Percentiles rank a stretch among this genome's conserved stretches.
Conservation (phyloP, 2,888 invertebrate species). For the Muschampia plurimacula region DNA sequence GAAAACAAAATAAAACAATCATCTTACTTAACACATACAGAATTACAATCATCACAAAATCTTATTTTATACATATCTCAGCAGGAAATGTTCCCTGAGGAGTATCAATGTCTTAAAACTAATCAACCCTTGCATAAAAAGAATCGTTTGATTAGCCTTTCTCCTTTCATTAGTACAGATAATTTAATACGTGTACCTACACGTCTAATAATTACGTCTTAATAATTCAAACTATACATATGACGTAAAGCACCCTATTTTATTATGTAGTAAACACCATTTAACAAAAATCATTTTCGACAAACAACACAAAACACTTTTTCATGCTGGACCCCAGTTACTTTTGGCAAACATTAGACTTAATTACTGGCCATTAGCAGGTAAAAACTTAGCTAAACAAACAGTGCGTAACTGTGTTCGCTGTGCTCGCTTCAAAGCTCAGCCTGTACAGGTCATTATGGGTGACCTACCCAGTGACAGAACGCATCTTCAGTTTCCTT, state of each 20-base stretch:
- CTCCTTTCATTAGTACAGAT: constrained; percentile 21
- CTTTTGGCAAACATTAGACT: constrained; percentile 39
- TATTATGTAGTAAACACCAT: constrained; percentile 36
- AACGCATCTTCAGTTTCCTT: constrained; percentile 42
- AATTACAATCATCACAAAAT: constrained; percentile 34
- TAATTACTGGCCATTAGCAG: constrained; percentile 40
- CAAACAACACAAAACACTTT: constrained; percentile 32
- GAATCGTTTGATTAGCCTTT: constrained; percentile 30
- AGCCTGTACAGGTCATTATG: constrained; percentile 43
- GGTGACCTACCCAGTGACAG: constrained; percentile 43
- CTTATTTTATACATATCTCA: constrained; percentile 32
- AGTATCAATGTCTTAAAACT: constrained; percentile 23
- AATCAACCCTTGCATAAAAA: constrained; percentile 29
- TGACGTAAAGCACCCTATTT: constrained; percentile 38
- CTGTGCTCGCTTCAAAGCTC: constrained; percentile 40
- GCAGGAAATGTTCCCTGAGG: constrained; percentile 33
- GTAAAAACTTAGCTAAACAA: constrained; percentile 36
- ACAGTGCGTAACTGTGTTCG: constrained; percentile 36
- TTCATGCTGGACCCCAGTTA: constrained; percentile 42
- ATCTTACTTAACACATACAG: constrained; percentile 25
- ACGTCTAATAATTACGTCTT: constrained; percentile 37
- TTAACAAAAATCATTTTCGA: constrained; percentile 42
- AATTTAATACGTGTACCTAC: constrained; percentile 29
- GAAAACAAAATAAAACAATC: constrained; percentile 21
- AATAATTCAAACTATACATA: constrained; percentile 36